Conservation (phyloP, 2,888 invertebrate genomes). For the Scaptomyza caliginosa region DNA sequence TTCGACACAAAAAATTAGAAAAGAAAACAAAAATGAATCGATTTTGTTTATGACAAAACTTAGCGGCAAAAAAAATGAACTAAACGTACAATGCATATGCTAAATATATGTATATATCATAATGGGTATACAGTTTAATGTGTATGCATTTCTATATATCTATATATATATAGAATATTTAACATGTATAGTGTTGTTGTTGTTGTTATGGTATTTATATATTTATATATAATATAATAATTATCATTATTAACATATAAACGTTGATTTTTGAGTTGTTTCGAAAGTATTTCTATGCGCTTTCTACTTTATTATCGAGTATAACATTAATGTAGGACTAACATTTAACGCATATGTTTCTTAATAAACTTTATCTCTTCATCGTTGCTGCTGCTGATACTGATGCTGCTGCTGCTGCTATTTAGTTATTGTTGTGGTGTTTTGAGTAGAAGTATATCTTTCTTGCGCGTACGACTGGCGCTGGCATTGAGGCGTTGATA, state of each 20-base stretch:
- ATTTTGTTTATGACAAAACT: conserved; percentile 29
- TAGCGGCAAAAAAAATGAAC: conserved; percentile 45
- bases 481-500: conserved; percentile 80
- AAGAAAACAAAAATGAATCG: conserved; percentile 30
- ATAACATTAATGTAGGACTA: conserved; percentile 36
- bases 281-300: conserved; percentile 32
- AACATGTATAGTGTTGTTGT: conserved; percentile 40
- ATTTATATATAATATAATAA: conserved; percentile 64
- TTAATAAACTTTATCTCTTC: not conserved
- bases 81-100: conserved; percentile 56
- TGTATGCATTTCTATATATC: conserved; percentile 10
- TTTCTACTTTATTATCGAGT: conserved; percentile 33
- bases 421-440: conserved; percentile 63
- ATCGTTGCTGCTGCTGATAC: conserved; percentile 19
- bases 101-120: conserved; percentile 38
- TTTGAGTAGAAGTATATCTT: conserved; percentile 80
- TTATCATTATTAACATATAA: conserved; percentile 72
- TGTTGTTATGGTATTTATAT: conserved; percentile 26
- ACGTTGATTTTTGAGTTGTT: conserved; percentile 42
- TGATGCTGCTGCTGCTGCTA: conserved; percentile 21
- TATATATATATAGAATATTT: conserved; percentile 46
- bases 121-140: conserved; percentile 58
- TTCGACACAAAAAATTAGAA: conserved; percentile 55
- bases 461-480: conserved; percentile 82
- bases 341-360: conserved; percentile 45